Base-by-base conservation (phyloP, 2,113 vertebrate genomes). In the Pelecanus crispus region DNA sequence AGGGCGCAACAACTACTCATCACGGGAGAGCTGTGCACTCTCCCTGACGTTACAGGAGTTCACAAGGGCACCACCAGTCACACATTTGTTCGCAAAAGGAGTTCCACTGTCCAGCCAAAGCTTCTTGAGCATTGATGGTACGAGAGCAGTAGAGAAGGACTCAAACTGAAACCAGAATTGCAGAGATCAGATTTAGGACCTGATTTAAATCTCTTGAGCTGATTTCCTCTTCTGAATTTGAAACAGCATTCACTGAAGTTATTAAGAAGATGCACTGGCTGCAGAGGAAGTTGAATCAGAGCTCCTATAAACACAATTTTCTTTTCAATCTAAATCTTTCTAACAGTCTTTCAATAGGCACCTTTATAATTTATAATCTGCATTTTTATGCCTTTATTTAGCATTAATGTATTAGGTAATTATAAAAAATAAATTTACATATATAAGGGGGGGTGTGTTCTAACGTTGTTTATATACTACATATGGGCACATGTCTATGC, bases 151-250 rank as follows among this genome's bases (percentile, higher is more conserved):
- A 81, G 49, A 28, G 15, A 75, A 86, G 31, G 24, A 87, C 70
- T 79, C 56, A 89, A 34, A 63, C 9, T 63, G 86, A 94, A 92
- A 79, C 44, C 47, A 89, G 47, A 95, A 81, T 12, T 81, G 12
- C 44, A 79, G 66, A 92, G 26, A 74, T 71, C 44, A 63, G 56
- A 68, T 81, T 75, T 63, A 92, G 17, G 45, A 91, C 2, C 10
- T 82, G 34, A 87, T 87, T 89, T 94, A 91, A 96, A 94, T 71
- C 89, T 86, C 77, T 59, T 52, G 34, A 90, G 56, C 10, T 79
- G 62, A 89, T 75, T 82, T 92, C 52, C 24, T 89, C 49, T 78
- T 81, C 34, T 91, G 78, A 87, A 42, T 94, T 79, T 72, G 44
- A 85, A 91, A 59, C 1, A n/a, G 10, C 7, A 34, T 59, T 74